Base-by-base conservation (phyloP, 2,113 vertebrate species). In the Hippocampus abdominalis region DNA sequence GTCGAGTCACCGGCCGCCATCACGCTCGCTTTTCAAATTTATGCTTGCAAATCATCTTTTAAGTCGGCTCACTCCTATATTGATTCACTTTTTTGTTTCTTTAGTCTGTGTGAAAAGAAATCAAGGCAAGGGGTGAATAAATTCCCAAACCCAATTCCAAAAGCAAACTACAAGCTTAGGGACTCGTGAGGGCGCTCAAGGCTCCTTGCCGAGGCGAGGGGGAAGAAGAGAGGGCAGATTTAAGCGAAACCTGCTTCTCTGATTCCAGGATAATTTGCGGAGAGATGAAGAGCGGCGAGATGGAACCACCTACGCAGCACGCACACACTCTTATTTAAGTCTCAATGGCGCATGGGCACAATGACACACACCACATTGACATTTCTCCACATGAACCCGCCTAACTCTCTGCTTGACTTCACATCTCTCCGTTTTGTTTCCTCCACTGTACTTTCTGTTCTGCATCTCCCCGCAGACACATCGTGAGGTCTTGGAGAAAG, bases 201-300 rank as follows among this genome's bases (percentile, higher is more conserved):
- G 87, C 87, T 89, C 76, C 89, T 87, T 84, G 78, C 79, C 11
- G 85, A 87, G 85, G 83, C 75, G 79, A 74, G 77, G 81, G 60
- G 67, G 64, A 62, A 63, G 80, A 64, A 71, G 76, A 69, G 72
- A 82, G 72, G 69, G 63, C 39, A 80, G 84, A 86, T 83, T 36
- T 83, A 88, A 87, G 84, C 84, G 78, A 87, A 85, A 87, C 82
- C 86, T 87, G 82, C 85, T 86, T 86, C 79, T 91, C 87, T 89
- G 87, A 89, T 91, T 89, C 84, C 72, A 83, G 64, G 25, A 85
- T 89, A 87, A 89, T 89, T 89, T 89, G 84, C 79, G 74, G 82
- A 40, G 61, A 88, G 84, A 88, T 88, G 83, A 88, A 82, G 84
- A 81, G 81, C 77, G 64, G 40, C 57, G 67, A 81, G 82, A 80